These are phyloP conservation scores for Cydia pomonella DNA, from an alignment of 1,140 invertebrate species.

Conservation along the genomic window DNA sequence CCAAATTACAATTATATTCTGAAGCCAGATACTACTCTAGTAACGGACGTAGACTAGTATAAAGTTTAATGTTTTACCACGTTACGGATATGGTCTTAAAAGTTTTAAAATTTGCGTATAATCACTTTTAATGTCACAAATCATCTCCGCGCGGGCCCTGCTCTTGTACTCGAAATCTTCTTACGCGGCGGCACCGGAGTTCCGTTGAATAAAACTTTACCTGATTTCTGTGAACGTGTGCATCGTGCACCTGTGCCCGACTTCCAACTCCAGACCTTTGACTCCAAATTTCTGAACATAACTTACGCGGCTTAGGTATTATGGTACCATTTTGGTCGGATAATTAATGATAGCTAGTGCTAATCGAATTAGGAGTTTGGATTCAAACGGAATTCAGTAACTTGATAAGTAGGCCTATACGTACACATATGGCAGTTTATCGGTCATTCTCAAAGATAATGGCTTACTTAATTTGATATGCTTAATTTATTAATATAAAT, in stretches of 20 bases:
- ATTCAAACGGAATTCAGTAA: not conserved
- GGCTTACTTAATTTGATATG: too few relatives aligned
- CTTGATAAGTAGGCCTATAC: too few relatives aligned
- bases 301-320: not conserved
- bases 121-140: too few relatives aligned
- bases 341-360: not conserved
- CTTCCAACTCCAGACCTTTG: slow-evolving; percentile 10
- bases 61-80: too few relatives aligned
- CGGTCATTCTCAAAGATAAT: too few relatives aligned
- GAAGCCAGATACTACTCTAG: too few relatives aligned
- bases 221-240: slow-evolving; percentile 41
- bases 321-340: not conserved
- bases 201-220: slow-evolving; percentile 39
- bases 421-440: too few relatives aligned
- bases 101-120: too few relatives aligned
- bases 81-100: too few relatives aligned
- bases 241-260: slow-evolving; percentile 35
- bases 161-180: slow-evolving; percentile 22
- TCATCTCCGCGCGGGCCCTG: not conserved
- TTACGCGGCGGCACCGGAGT: slow-evolving; percentile 29
- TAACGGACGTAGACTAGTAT: too few relatives aligned
- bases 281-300: slow-evolving; percentile 18
- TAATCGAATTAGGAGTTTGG: not conserved
- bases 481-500: too few relatives aligned
- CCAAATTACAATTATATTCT: too few relatives aligned